Evolutionary conservation across 2,797 vertebrate genomes (phyloP), one percentile per base, ranked within the genome.

Genomic region (Pseudochirops cupreus): DNA sequence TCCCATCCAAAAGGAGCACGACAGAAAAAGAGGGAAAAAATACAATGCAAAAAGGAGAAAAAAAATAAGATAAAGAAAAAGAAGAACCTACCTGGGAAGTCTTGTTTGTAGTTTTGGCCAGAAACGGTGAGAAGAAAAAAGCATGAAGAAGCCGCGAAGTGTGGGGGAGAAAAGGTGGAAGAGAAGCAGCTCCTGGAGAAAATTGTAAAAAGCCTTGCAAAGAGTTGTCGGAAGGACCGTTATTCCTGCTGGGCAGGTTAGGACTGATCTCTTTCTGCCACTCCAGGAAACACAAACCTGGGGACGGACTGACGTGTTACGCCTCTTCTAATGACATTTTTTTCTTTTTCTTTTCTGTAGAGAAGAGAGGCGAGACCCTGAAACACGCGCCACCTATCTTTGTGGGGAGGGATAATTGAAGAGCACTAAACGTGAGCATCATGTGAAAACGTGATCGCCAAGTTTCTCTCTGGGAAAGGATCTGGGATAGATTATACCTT

Each of bases 321-420:
- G 99, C 99, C 99, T 99, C 99, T 99, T 99, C 99, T 99, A 99
- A 99, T 99, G 99, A 99, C 99, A 99, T 99, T 99, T 99, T 99
- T 99, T 99, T 99, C 99, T 99, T 99, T 99, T 99, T 99, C 99
- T 99, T 99, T 99, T 99, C 99, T 99, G 98, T 99, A 99, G 98
- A 98, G 98, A 99, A 99, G 99, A 99, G 99, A 99, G 99, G 99
- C 99, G 99, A 99, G 99, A 99, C 99, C 99, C 99, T 99, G 99
- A 99, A 99, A 99, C 99, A 99, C 99, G 99, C 99, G 99, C 99
- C 99, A 99, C 99, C 99, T 99, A 99, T 99, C 99, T 99, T 99
- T 99, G 99, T 99, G 99, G 99, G 99, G 99, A 99, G 99, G 99
- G 99, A 99, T 99, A 99, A 99, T 99, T 99, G 99, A 99, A 99